Evolutionary conservation across 2,888 invertebrate genomes (phyloP).

Genomic region (Trachelus iudaicus): DNA sequence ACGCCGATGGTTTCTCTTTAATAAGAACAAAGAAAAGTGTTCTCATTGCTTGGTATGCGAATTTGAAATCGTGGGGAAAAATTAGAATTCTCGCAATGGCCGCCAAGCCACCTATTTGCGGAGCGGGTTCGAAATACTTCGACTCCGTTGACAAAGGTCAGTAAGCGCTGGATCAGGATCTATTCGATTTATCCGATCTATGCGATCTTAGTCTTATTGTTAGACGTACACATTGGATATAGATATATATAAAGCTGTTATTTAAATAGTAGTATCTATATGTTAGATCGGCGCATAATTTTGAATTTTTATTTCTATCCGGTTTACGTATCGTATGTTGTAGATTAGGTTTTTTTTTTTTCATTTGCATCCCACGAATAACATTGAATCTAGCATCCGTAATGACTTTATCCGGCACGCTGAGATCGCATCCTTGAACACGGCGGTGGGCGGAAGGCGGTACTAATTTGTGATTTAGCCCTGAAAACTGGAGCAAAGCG

Average conservation of each 20-base stretch:
- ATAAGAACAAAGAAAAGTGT: neutral
- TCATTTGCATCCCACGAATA: neutral
- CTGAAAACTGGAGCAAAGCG: slow-evolving; percentile 24
- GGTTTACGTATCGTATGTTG: neutral
- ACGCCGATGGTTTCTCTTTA: neutral
- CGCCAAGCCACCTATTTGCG: neutral
- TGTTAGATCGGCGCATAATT: neutral
- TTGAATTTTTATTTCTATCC: neutral
- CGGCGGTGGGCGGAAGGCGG: slow-evolving; percentile 11
- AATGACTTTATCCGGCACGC: neutral
- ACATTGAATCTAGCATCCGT: neutral
- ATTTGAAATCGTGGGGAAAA: neutral
- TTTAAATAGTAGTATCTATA: neutral
- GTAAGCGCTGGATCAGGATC: neutral
- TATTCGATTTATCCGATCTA: neutral
- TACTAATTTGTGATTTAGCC: slow-evolving; percentile 25
- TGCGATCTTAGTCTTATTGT: neutral
- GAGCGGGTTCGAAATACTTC: neutral
- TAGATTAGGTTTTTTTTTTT: neutral
- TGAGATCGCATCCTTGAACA: neutral
- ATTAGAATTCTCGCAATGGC: neutral
- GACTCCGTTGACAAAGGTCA: slow-evolving; percentile 3
- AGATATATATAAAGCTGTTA: neutral
- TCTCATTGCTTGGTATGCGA: neutral
- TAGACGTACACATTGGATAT: neutral